Evolutionary conservation across 2,888 invertebrate species (phyloP).

Genomic region (Caenorhabditis afra): DNA sequence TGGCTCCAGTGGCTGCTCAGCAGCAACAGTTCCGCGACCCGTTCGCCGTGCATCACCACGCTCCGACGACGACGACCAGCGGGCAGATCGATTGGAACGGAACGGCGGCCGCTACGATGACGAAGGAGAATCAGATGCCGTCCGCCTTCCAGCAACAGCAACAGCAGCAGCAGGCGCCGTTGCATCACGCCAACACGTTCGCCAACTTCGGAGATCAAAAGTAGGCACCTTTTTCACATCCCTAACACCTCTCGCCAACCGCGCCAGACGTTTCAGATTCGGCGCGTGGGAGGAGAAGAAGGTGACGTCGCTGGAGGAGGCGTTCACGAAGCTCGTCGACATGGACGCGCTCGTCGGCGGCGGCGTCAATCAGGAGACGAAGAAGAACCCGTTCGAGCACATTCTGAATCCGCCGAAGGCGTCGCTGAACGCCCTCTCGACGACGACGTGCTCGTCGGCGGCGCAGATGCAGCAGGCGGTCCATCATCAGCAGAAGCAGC

Average conservation of each 20-base stretch:
- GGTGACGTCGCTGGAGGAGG: conserved; percentile 78
- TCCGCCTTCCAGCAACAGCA: conserved; percentile 5
- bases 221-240: conserved; percentile 21
- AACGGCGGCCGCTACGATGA: conserved; percentile 42
- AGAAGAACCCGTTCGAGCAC: conserved; percentile 79
- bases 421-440: conserved; percentile 59
- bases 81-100: conserved; percentile 50
- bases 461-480: conserved; percentile 48
- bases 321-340: conserved; percentile 79
- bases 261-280: conserved; percentile 15
- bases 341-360: conserved; percentile 77
- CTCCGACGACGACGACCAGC: conserved; percentile 4
- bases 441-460: conserved; percentile 45
- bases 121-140: conserved; percentile 69
- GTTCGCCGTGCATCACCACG: conserved; percentile 27
- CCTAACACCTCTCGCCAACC: background rate
- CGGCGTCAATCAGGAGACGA: conserved; percentile 65
- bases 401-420: conserved; percentile 79
- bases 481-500: background rate
- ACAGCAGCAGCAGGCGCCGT: background rate
- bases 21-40: conserved; percentile 34
- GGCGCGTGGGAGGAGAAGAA: conserved; percentile 63
- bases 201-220: conserved; percentile 63
- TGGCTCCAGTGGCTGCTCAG: conserved; percentile 3
- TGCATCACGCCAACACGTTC: conserved; percentile 65